phyloP scores from a whole-genome alignment of 23 tunicate genomes.

The Trididemnum miniatum region DNA sequence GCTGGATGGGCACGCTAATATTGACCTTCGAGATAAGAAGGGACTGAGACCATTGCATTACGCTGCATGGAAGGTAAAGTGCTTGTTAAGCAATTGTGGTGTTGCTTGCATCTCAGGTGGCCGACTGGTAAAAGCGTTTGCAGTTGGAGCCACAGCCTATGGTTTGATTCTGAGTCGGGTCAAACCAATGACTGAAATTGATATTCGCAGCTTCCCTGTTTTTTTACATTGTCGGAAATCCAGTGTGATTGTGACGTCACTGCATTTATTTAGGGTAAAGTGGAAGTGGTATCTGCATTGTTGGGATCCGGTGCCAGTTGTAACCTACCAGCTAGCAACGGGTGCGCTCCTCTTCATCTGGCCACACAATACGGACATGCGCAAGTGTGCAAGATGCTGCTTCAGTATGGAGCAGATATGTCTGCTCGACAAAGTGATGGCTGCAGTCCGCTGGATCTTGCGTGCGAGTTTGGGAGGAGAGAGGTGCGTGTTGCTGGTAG shows the following conservation, averaged over 20 bases:
- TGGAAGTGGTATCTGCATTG: slow-evolving; percentile 43
- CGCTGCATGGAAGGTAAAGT: slow-evolving; percentile 55
- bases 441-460: slow-evolving; percentile 27
- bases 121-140: too few species aligned
- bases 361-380: slow-evolving; percentile 56
- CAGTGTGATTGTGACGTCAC: not conserved
- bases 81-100: too few species aligned
- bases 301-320: slow-evolving; percentile 41
- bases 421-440: slow-evolving; percentile 17
- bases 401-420: slow-evolving; percentile 55
- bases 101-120: too few species aligned
- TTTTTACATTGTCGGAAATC: not conserved
- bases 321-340: slow-evolving; percentile 26
- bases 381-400: slow-evolving; percentile 36
- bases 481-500: too few species aligned
- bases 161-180: too few species aligned
- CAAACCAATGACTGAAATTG: too few species aligned
- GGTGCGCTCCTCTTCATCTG: slow-evolving; percentile 50
- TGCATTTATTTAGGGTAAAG: slow-evolving; percentile 29
- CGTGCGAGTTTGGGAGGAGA: slow-evolving; percentile 52
- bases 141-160: too few species aligned
- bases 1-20: slow-evolving; percentile 24
- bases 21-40: slow-evolving; percentile 50
- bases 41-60: slow-evolving; percentile 58
- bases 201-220: too few species aligned